Percentiles rank a stretch among this genome's conserved stretches.
Evolutionary conservation across 2,113 vertebrate species (phyloP).

Genomic region (Onychostoma macrolepis): DNA sequence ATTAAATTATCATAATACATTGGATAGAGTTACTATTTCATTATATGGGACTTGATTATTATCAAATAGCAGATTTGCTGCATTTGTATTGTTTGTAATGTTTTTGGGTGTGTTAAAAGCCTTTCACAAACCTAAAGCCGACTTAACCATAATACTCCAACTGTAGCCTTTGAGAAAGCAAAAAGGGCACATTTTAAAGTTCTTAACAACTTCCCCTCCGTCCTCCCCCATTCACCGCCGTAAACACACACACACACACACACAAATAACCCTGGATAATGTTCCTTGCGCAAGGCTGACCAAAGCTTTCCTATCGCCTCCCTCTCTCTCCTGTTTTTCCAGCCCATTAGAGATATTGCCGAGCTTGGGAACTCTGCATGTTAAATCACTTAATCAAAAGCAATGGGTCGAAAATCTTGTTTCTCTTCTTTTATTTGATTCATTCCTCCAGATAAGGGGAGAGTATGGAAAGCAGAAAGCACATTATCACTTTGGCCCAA

Average conservation of each 20-base stretch:
- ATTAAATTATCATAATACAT: too few species aligned
- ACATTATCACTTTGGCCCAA: slow-evolving; percentile 82
- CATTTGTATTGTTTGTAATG: slow-evolving; percentile 36
- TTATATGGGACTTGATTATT: background rate
- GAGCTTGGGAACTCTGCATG: slow-evolving; percentile 91
- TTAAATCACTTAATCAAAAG: slow-evolving; percentile 99
- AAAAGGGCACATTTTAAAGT: slow-evolving; percentile 85
- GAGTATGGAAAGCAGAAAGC: slow-evolving; percentile 79
- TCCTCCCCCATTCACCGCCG: background rate
- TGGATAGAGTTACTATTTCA: too few species aligned
- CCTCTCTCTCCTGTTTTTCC: slow-evolving; percentile 78
- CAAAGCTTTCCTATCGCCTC: slow-evolving; percentile 52
- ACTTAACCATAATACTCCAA: slow-evolving; percentile 74
- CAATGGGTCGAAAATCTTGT: slow-evolving; percentile 99
- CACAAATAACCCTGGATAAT: slow-evolving; percentile 84
- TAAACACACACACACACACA: background rate
- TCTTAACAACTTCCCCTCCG: slow-evolving; percentile 79
- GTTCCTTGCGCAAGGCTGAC: slow-evolving; percentile 79
- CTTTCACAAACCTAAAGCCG: slow-evolving; percentile 67
- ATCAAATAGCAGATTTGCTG: slow-evolving; percentile 52
- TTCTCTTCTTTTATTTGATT: slow-evolving; percentile 96
- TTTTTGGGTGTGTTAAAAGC: slow-evolving; percentile 55
- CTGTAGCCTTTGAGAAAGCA: slow-evolving; percentile 74
- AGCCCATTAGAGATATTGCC: slow-evolving; percentile 99
- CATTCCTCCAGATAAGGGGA: slow-evolving; percentile 90